These are phyloP conservation scores for Crenichthys baileyi DNA, from an alignment of 2,797 vertebrate genomes.

Conservation along the genomic window DNA sequence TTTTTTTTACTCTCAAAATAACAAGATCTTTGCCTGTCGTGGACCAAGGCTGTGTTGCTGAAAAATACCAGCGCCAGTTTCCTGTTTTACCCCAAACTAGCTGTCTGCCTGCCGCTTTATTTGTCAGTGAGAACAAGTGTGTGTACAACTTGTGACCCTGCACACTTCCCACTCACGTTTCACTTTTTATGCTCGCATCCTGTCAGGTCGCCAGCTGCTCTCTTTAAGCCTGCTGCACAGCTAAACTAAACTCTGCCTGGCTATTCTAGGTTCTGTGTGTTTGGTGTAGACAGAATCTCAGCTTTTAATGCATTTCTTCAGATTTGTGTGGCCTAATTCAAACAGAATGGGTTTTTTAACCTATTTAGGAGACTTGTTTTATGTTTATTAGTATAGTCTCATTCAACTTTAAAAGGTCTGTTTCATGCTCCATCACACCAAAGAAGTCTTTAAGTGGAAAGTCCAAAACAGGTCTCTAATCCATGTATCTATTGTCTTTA, in stretches of 20 bases:
- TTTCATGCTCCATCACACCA: too few species aligned
- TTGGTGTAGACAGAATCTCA: conserved; percentile 4
- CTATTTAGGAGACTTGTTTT: background rate
- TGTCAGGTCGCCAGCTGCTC: conserved; percentile 57
- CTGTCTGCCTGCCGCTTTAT: conserved; percentile 28
- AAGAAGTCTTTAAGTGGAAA: too few species aligned
- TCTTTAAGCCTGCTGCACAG: conserved; percentile 34
- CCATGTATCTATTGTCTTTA: too few species aligned
- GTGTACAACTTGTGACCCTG: conserved; percentile 60
- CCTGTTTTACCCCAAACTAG: conserved; percentile 55
- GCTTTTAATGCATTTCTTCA: background rate
- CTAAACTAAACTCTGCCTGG: background rate
- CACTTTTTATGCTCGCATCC: conserved; percentile 74
- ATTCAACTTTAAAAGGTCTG: too few species aligned
- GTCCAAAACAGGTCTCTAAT: too few species aligned
- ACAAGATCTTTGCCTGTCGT: conserved; percentile 36
- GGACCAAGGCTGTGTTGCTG: conserved; percentile 19
- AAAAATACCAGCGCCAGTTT: conserved; percentile 44
- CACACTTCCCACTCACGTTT: conserved; percentile 76
- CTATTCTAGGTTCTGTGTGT: background rate
- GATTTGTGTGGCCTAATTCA: background rate
- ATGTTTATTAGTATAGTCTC: background rate
- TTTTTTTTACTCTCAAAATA: conserved; percentile 31
- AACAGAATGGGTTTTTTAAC: background rate
- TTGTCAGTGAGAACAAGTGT: conserved; percentile 43